These are phyloP conservation scores for Felis catus DNA, from an alignment of 2,113 vertebrate genomes.

Conservation along the genomic window F.catus_Fca126_mat1.0 CM031419.1:156599001-156599500, in stretches of 20 bases:
- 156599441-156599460: background rate
- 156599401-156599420: background rate
- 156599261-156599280: too few relatives aligned
- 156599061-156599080: background rate
- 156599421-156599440: background rate
- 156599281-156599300: too few relatives aligned
- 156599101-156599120: background rate
- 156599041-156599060: conserved; percentile 17
- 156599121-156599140: background rate
- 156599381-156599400: background rate
- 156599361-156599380: too few relatives aligned
- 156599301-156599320: too few relatives aligned
- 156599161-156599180: background rate
- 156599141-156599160: background rate
- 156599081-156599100: background rate
- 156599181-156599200: too few relatives aligned
- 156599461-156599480: background rate
- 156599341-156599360: too few relatives aligned
- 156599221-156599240: too few relatives aligned
- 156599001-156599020: background rate
- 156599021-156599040: background rate
- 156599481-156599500: background rate
- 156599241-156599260: too few relatives aligned
- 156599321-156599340: too few relatives aligned
- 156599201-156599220: too few relatives aligned